phyloP scores from a whole-genome alignment of 1,140 invertebrate species.

The Drosophila subpulchrella region DNA sequence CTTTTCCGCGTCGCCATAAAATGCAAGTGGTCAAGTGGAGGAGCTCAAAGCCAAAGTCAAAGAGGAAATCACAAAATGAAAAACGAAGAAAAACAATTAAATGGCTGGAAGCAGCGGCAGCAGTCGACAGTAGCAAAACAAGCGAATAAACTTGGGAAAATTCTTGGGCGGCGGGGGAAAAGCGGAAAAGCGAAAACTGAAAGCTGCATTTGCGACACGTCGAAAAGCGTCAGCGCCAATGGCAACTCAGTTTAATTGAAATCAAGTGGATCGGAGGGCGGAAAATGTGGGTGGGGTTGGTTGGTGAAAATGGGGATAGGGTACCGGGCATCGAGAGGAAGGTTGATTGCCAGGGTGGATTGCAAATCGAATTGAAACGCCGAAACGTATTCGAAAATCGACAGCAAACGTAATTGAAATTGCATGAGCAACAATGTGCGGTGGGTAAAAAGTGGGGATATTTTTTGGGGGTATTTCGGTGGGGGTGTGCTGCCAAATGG shows the following conservation, averaged over 20 bases:
- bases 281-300: neutral
- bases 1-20: conserved; percentile 80
- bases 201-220: conserved; percentile 77
- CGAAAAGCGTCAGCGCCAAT: conserved; percentile 74
- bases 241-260: conserved; percentile 81
- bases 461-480: neutral
- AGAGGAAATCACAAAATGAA: conserved; percentile 71
- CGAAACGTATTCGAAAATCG: conserved; percentile 81
- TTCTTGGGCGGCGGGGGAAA: neutral
- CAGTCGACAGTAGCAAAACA: conserved; percentile 66
- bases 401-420: conserved; percentile 82
- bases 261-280: conserved; percentile 56
- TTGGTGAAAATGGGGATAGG: neutral
- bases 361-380: conserved; percentile 75
- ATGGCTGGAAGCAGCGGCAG: conserved; percentile 62
- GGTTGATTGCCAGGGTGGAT: conserved; percentile 38
- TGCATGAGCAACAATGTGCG: conserved; percentile 79
- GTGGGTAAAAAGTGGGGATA: conserved; percentile 8
- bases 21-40: conserved; percentile 74
- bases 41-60: conserved; percentile 26
- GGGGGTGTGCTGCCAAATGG: conserved; percentile 30
- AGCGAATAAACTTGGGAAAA: conserved; percentile 72
- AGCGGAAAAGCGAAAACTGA: conserved; percentile 39
- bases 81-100: conserved; percentile 81
- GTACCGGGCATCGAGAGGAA: neutral